phyloP scores from a whole-genome alignment of 2,797 vertebrate species.

The Spinibarbus caldwelli region DNA sequence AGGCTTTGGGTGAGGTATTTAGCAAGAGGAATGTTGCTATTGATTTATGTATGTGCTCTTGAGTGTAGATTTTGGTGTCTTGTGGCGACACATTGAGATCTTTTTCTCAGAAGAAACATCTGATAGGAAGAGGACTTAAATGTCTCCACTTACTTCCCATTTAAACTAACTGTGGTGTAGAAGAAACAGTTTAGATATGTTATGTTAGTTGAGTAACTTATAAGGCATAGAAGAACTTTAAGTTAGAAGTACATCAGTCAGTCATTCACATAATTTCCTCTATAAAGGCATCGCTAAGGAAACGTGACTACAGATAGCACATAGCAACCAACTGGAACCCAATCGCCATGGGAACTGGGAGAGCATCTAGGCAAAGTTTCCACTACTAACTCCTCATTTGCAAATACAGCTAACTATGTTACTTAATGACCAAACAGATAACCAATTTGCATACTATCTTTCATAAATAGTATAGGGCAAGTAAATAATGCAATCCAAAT shows the following conservation, averaged over 20 bases:
- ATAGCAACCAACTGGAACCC: not conserved
- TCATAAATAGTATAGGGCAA: not conserved
- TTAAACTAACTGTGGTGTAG: not conserved
- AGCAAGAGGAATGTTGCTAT: not conserved
- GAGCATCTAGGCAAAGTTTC: not conserved
- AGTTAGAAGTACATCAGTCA: not conserved
- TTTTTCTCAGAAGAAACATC: not conserved
- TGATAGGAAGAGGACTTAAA: not conserved
- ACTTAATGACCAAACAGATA: not conserved
- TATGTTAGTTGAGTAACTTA: not conserved
- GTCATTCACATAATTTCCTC: not conserved
- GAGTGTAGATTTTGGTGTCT: not conserved
- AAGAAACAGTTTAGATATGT: not conserved
- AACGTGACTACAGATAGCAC: slow-evolving; percentile 14
- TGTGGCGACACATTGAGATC: not conserved
- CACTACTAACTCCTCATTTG: not conserved
- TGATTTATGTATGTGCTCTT: not conserved
- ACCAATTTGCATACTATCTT: not conserved
- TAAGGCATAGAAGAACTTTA: not conserved
- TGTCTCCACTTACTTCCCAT: not conserved
- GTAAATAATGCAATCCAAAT: not conserved
- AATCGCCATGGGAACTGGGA: slow-evolving; percentile 36
- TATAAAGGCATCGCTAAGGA: not conserved
- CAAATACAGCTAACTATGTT: not conserved
- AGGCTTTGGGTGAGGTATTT: not conserved